Evolutionary conservation across 2,797 vertebrate species (phyloP).

Genomic region (Paramormyrops hopkinsi): DNA sequence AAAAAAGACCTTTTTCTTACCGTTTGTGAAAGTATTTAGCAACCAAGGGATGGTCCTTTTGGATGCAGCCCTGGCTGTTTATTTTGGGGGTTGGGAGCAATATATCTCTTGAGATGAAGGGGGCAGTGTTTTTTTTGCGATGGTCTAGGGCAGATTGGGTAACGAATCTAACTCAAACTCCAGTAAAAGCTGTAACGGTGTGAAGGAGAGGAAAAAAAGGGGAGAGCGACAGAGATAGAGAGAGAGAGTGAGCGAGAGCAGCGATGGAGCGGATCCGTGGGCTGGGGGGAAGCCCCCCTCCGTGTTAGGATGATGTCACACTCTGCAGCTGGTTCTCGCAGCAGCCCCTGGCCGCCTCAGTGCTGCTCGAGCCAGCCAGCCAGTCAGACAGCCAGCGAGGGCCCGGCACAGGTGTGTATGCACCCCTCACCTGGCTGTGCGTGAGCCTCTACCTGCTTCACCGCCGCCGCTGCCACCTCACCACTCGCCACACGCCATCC

Average conservation of each 20-base stretch:
- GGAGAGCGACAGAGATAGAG: not conserved
- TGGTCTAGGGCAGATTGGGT: not conserved
- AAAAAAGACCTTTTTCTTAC: not conserved
- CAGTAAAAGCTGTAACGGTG: constrained; percentile 28
- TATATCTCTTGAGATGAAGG: not conserved
- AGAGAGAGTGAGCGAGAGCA: not conserved
- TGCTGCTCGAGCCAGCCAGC: constrained; percentile 42
- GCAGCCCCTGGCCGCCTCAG: constrained; percentile 26
- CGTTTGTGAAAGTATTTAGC: not conserved
- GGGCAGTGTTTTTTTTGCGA: not conserved
- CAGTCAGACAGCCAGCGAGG: constrained; percentile 26
- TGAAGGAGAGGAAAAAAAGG: constrained; percentile 31
- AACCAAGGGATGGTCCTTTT: not conserved
- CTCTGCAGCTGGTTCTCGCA: constrained; percentile 11
- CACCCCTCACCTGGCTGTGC: not conserved
- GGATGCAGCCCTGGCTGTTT: not conserved
- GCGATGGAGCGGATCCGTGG: constrained; percentile 17
- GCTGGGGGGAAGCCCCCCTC: not conserved
- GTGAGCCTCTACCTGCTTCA: not conserved
- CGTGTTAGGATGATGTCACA: constrained; percentile 15
- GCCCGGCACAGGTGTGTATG: constrained; percentile 15
- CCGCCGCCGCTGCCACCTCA: not conserved
- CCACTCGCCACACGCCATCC: not conserved
- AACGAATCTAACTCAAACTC: not conserved
- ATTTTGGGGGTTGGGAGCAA: not conserved